These are phyloP conservation scores for Tenrec ecaudatus DNA, from an alignment of 2,113 vertebrate genomes.

Conservation along the genomic window DNA sequence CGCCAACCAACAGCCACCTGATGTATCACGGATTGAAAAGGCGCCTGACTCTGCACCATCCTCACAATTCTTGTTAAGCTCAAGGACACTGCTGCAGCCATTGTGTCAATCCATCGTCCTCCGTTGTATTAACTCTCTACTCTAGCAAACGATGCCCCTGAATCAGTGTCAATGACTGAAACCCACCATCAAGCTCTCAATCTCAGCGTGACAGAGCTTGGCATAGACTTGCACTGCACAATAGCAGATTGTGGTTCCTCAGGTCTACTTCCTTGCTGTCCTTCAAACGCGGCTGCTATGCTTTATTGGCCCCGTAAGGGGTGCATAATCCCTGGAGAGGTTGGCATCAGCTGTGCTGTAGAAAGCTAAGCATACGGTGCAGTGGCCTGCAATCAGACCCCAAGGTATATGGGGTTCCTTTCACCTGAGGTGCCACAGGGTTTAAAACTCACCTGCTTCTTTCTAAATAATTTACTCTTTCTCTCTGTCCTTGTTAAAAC, in stretches of 20 bases:
- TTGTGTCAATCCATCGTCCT: no score
- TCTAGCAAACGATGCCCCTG: no score
- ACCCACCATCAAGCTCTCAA: neutral
- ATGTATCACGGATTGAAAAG: no score
- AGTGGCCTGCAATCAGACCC: neutral
- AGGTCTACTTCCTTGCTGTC: neutral
- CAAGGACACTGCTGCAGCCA: no score
- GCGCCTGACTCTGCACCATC: no score
- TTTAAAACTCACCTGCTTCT: neutral
- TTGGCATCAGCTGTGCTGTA: neutral
- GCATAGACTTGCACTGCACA: neutral
- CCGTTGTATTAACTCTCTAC: no score
- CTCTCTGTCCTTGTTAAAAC: neutral
- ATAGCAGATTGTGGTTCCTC: no score
- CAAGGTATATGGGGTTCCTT: neutral
- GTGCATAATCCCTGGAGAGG: neutral
- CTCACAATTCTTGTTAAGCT: no score
- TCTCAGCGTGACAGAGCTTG: neutral
- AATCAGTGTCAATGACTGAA: no score
- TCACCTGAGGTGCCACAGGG: neutral
- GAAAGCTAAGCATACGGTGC: neutral
- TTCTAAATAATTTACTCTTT: neutral
- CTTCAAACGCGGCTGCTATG: neutral
- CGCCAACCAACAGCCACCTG: no score
- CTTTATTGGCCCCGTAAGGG: neutral